Evolutionary conservation across 2,113 vertebrate genomes (phyloP).

Genomic region (Engystomops pustulosus): DNA sequence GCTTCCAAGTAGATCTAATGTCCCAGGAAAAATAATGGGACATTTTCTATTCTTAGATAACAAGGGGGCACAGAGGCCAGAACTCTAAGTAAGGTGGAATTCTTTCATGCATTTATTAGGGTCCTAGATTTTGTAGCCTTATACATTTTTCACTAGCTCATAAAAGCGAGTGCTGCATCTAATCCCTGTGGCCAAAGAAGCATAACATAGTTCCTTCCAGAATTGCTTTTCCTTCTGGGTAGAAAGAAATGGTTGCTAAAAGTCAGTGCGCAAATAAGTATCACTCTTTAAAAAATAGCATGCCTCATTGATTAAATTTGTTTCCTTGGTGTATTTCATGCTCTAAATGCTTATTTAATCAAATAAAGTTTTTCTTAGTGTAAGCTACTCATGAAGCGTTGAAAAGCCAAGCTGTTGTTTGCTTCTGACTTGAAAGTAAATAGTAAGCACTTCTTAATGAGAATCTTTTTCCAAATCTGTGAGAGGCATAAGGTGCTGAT

Average conservation of each 20-base stretch:
- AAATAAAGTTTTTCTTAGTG: constrained; percentile 60
- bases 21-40: constrained; percentile 1
- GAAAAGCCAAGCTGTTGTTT: constrained; percentile 58
- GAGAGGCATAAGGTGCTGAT: constrained; percentile 22
- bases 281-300: constrained; percentile 49
- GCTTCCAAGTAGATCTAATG: background rate
- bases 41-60: constrained; percentile 6
- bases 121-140: constrained; percentile 33
- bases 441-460: constrained; percentile 53
- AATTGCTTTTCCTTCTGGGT: constrained; percentile 51
- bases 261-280: constrained; percentile 54
- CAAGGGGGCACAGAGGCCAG: constrained; percentile 27
- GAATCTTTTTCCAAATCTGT: constrained; percentile 41
- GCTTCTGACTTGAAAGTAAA: constrained; percentile 43
- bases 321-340: constrained; percentile 57
- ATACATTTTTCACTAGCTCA: constrained; percentile 53
- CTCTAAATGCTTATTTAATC: constrained; percentile 60
- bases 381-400: constrained; percentile 59
- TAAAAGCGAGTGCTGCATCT: constrained; percentile 56
- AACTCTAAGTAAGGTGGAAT: constrained; percentile 6
- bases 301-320: constrained; percentile 57
- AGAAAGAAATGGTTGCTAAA: constrained; percentile 45
- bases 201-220: constrained; percentile 50
- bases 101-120: constrained; percentile 41
- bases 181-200: constrained; percentile 56